Percentiles rank a stretch among this genome's conserved stretches.
Evolutionary conservation across 2,797 vertebrate genomes (phyloP).

Genomic region (Platyrinchus mystaceus): DNA sequence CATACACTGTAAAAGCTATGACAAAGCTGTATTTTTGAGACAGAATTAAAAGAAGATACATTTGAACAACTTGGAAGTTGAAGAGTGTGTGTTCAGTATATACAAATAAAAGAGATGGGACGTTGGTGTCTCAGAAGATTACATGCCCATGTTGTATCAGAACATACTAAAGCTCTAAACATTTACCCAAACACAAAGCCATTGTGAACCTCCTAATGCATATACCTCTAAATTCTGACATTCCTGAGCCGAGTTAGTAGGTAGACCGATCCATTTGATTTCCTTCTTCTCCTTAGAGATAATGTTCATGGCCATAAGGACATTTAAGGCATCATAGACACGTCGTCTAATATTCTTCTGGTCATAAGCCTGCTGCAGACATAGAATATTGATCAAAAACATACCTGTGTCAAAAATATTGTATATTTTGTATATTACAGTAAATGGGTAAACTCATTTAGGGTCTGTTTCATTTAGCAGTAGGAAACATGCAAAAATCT

Average conservation of each 20-base stretch:
- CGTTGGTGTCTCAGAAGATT: not conserved
- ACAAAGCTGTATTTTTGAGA: not conserved
- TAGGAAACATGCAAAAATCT: not conserved
- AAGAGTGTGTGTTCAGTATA: not conserved
- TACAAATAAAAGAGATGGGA: not conserved
- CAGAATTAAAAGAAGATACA: not conserved
- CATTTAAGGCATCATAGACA: constrained; percentile 97
- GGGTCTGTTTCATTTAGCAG: not conserved
- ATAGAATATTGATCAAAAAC: constrained; percentile 7
- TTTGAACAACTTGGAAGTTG: not conserved
- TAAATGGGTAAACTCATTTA: not conserved
- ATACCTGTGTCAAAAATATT: not conserved
- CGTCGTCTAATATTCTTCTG: constrained; percentile 99
- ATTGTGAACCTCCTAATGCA: not conserved
- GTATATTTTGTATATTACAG: not conserved
- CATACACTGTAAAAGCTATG: not conserved
- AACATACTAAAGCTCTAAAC: not conserved
- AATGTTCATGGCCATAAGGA: constrained; percentile 99
- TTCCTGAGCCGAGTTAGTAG: constrained; percentile 99
- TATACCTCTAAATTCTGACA: constrained; percentile 96
- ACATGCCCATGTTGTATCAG: not conserved
- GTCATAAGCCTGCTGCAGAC: constrained; percentile 90
- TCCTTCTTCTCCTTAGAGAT: constrained; percentile 99
- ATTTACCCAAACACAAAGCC: not conserved
- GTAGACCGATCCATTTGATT: constrained; percentile 98